phyloP scores from a whole-genome alignment of 2,797 vertebrate genomes.

The Aselliscus stoliczkanus region DNA sequence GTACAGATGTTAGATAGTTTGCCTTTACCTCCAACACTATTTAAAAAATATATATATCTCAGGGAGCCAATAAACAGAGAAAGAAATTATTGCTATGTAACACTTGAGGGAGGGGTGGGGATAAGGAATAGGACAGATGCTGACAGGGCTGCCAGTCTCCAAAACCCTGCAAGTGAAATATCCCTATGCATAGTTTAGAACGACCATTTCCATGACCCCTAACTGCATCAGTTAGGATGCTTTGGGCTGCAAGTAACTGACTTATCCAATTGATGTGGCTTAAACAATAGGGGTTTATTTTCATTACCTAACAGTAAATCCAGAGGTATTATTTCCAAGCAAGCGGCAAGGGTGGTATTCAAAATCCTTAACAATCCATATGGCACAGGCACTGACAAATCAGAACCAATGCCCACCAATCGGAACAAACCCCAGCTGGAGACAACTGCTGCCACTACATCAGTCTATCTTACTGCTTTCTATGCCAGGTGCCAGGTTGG shows the following conservation, averaged over 20 bases:
- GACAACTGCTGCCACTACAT: not conserved
- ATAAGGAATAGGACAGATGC: not conserved
- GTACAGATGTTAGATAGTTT: not conserved
- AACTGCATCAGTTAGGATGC: not conserved
- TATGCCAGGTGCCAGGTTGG: not conserved
- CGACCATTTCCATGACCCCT: not conserved
- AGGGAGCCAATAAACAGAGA: not conserved
- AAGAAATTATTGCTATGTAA: not conserved
- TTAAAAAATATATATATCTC: too few relatives aligned
- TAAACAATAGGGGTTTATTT: not conserved
- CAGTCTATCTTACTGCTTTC: not conserved
- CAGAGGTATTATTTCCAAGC: not conserved
- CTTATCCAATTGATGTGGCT: not conserved
- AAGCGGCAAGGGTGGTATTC: not conserved
- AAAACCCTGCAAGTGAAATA: not conserved
- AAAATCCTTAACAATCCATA: not conserved
- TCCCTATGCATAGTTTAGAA: not conserved
- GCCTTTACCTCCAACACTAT: not conserved
- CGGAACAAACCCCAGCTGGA: not conserved
- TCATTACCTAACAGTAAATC: not conserved
- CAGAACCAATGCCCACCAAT: not conserved
- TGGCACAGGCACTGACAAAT: not conserved
- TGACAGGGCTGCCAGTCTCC: too few relatives aligned
- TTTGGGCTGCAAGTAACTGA: not conserved
- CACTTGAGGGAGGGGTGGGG: not conserved